Conservation (phyloP, 2,797 vertebrate genomes). For the Amniataba percoides region DNA sequence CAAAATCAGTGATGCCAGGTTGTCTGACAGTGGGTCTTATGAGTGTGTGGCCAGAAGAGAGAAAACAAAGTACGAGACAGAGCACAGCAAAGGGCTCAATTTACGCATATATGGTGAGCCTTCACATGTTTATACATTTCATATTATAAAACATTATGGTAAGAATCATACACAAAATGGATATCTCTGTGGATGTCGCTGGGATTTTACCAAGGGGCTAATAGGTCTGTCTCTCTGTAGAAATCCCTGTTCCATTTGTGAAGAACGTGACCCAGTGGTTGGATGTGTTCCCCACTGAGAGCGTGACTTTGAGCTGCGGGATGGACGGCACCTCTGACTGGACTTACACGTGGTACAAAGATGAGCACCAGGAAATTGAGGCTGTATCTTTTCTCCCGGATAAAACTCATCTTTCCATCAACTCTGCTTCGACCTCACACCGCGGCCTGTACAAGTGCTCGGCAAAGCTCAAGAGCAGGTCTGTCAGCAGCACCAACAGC, state of each 20-base stretch:
- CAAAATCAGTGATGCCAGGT: fast-evolving
- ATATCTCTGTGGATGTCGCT: neutral
- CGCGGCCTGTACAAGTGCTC: constrained; percentile 57
- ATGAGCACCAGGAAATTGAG: fast-evolving
- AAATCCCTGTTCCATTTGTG: constrained; percentile 67
- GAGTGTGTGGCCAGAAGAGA: constrained; percentile 54
- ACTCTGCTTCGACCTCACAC: neutral
- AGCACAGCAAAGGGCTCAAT: neutral
- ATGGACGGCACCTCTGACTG: constrained; percentile 51
- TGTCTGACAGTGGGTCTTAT: neutral
- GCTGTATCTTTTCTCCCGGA: fast-evolving
- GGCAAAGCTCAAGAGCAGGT: constrained; percentile 53
- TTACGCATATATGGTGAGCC: constrained; percentile 48
- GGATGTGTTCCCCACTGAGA: constrained; percentile 76
- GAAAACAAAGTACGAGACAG: neutral
- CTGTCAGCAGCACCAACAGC: constrained; percentile 23
- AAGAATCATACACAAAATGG: neutral
- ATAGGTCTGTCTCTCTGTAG: constrained; percentile 42
- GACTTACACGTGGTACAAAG: constrained; percentile 66
- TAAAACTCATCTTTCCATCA: constrained; percentile 40
- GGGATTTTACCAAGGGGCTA: neutral
- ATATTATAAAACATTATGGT: neutral
- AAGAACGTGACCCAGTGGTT: constrained; percentile 46
- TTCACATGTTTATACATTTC: neutral
- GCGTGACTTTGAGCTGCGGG: constrained; percentile 59